These are phyloP conservation scores for Bucorvus abyssinicus DNA, from an alignment of 2,797 vertebrate genomes.

Conservation along the genomic window DNA sequence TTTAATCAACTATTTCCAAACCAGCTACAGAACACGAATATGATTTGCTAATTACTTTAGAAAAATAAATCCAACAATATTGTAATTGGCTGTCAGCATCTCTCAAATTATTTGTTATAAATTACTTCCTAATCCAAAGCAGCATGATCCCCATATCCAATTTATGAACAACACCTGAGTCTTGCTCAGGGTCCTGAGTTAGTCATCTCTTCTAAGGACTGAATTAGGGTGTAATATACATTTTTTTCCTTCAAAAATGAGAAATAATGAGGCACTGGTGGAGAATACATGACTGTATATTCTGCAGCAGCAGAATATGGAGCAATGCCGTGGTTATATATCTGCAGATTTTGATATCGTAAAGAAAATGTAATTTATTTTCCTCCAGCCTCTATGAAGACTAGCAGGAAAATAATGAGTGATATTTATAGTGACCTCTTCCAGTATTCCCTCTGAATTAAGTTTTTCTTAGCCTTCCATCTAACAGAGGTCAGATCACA, in stretches of 20 bases:
- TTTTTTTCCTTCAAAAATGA: background rate
- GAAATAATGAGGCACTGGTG: background rate
- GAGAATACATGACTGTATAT: background rate
- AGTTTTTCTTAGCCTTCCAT: background rate
- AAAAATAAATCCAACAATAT: background rate
- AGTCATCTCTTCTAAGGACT: background rate
- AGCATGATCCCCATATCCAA: background rate
- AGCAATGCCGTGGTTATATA: background rate
- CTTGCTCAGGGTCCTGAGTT: background rate
- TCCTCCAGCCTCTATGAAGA: background rate
- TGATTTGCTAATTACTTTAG: background rate
- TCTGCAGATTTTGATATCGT: background rate
- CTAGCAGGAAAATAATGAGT: background rate
- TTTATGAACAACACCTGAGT: slow-evolving; percentile 1
- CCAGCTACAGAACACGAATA: background rate
- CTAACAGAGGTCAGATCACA: background rate
- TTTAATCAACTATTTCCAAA: background rate
- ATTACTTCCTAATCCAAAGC: slow-evolving; percentile 12
- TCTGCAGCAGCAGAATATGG: background rate
- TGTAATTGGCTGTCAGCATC: background rate
- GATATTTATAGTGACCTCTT: background rate
- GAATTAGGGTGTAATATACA: background rate
- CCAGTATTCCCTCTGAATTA: background rate
- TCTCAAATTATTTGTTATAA: background rate
- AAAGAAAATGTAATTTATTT: slow-evolving; percentile 30